A percentile compares a stretch with the other conserved stretches of the same genome.
Evolutionary conservation across 2,113 vertebrate genomes (phyloP).

Genomic region (Datnioides undecimradiatus): DNA sequence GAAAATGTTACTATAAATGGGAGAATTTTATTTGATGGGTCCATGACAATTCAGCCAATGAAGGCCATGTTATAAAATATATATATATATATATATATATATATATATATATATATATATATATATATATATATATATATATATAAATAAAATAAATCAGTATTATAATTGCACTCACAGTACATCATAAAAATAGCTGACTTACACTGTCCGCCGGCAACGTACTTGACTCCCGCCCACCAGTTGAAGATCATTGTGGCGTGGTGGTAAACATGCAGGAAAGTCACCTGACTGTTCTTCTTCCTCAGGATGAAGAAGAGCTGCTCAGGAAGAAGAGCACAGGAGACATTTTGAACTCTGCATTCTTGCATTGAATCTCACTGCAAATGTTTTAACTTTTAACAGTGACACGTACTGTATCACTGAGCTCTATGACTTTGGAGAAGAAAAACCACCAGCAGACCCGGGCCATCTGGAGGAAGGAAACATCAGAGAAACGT

Average conservation of each 20-base stretch:
- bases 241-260: conserved; percentile 88
- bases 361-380: neutral
- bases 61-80: too few relatives aligned
- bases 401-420: conserved; percentile 78
- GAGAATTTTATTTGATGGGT: too few relatives aligned
- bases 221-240: conserved; percentile 87
- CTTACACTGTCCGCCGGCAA: conserved; percentile 88
- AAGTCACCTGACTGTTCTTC: conserved; percentile 87
- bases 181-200: neutral
- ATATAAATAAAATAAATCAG: too few relatives aligned
- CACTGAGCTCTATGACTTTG: conserved; percentile 82
- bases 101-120: too few relatives aligned
- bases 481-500: neutral
- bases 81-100: too few relatives aligned
- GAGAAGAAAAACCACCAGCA: conserved; percentile 89
- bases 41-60: too few relatives aligned
- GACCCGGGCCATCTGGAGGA: conserved; percentile 87
- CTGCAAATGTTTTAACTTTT: rapidly evolving
- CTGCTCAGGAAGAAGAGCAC: conserved; percentile 63
- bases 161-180: neutral
- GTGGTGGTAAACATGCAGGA: conserved; percentile 89
- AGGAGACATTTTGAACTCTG: neutral
- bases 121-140: too few relatives aligned
- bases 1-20: neutral
- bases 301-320: conserved; percentile 88